Conservation (phyloP, 2,888 invertebrate species). For the Elaeidobius kamerunicus region DNA sequence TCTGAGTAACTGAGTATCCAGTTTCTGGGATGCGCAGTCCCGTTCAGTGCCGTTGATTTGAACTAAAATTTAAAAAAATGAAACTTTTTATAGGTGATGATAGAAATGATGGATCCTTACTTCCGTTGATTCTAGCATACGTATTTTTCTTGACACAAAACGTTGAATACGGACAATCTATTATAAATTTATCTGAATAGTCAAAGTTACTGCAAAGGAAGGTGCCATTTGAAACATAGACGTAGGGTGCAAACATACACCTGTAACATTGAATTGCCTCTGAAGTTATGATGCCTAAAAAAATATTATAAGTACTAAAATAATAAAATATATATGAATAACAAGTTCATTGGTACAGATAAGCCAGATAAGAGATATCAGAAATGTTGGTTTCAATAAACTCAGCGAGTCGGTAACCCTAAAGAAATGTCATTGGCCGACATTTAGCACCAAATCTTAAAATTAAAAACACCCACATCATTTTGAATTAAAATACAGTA, state of each 20-base stretch:
- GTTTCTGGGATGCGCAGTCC: conserved; percentile 73
- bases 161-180: conserved; percentile 77
- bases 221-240: conserved; percentile 53
- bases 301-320: conserved; percentile 2
- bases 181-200: conserved; percentile 64
- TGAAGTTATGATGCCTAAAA: conserved; percentile 32
- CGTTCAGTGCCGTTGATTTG: conserved; percentile 60
- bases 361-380: too few relatives aligned
- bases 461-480: too few relatives aligned
- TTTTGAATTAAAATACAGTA: too few relatives aligned
- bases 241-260: conserved; percentile 64
- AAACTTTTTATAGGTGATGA: background rate
- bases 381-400: too few relatives aligned
- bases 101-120: conserved; percentile 10
- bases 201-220: conserved; percentile 74
- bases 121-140: conserved; percentile 55
- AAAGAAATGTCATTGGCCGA: too few relatives aligned
- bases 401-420: too few relatives aligned
- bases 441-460: too few relatives aligned
- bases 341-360: too few relatives aligned
- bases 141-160: conserved; percentile 78
- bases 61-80: conserved; percentile 29
- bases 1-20: conserved; percentile 60
- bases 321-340: background rate
- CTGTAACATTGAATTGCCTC: conserved; percentile 65